Evolutionary conservation across 2,888 invertebrate species (phyloP), one percentile per base, ranked within the genome.

Genomic region (Drepanosiphum platanoidis): DNA sequence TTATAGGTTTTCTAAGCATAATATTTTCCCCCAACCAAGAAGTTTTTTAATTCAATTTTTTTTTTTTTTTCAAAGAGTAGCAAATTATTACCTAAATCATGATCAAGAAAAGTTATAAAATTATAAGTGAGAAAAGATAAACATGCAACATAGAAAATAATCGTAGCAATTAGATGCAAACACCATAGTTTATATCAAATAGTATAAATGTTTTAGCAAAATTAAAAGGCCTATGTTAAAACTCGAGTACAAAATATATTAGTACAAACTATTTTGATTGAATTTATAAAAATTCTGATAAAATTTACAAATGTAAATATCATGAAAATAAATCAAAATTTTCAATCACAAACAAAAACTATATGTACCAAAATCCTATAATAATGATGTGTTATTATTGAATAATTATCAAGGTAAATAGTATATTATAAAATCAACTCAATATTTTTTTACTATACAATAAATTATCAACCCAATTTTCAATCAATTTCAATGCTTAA

Each of bases 1-100:
- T 22, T 30, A 27, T 36, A 46, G 3, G n/a, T 80, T 46, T 68
- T 52, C n/a, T 36, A 70, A 80, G 70, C 52, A 58, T 80, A 58
- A 27, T 27, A 36, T 34, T 34, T 70, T 70, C 30, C 80, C n/a
- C 80, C 58, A 80, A 36, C 52, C 70, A 80, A 52, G 18, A 30
- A 4, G 22, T 78, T 0, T 34, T 78, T 32, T 46, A n/a, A n/a
- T n/a, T n/a, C n/a, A n/a, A n/a, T n/a, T n/a, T n/a, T n/a, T n/a
- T n/a, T n/a, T n/a, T n/a, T n/a, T n/a, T n/a, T n/a, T n/a, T n/a
- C n/a, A 68, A 2, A 52, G 22, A 18, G 9, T 74, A 8, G 22
- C 18, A 32, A 74, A 7, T 72, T 39, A 34, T 39, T 39, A 71
- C 39, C 39, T 30, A 32, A 74, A 46, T 58, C 58, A 75, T n/a